A percentile compares a stretch with the other conserved stretches of the same genome.
These are phyloP conservation scores for Parasteatoda lunata DNA, from an alignment of 2,888 invertebrate species.

Conservation along the genomic window DNA sequence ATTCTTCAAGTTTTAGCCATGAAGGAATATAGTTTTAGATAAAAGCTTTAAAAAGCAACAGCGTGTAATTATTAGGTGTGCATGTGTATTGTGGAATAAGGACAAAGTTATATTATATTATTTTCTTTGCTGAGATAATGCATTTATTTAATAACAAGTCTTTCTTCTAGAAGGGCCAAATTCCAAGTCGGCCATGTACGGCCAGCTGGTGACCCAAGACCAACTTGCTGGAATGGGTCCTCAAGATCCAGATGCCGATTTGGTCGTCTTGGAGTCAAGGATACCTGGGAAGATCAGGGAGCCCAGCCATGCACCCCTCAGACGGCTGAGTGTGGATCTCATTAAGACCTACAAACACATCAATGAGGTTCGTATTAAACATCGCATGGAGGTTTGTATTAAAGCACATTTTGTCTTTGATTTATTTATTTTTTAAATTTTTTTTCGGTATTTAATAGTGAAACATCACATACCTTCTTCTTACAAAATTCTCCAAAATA, in stretches of 20 bases:
- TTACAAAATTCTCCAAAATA: too few relatives aligned
- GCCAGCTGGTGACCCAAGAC: constrained; percentile 91
- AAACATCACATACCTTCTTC: too few relatives aligned
- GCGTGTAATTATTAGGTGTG: too few relatives aligned
- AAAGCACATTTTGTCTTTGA: neutral
- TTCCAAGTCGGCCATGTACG: constrained; percentile 79
- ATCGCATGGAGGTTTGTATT: neutral
- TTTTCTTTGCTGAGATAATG: too few relatives aligned
- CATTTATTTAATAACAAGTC: neutral
- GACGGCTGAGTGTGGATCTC: constrained; percentile 98
- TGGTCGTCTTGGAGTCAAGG: constrained; percentile 45
- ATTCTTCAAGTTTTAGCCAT: too few relatives aligned
- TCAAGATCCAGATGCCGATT: constrained; percentile 60
- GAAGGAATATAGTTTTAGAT: too few relatives aligned
- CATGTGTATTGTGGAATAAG: too few relatives aligned
- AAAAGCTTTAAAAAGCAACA: too few relatives aligned
- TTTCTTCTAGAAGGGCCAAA: constrained; percentile 50
- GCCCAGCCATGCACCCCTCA: constrained; percentile 90
- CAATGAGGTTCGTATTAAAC: constrained; percentile 88
- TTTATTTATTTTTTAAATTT: neutral
- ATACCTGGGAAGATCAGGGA: constrained; percentile 81
- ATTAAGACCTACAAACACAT: constrained; percentile 99
- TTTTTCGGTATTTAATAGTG: neutral
- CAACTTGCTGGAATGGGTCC: constrained; percentile 78
- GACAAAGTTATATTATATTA: too few relatives aligned